Percentiles rank a stretch among this genome's conserved stretches.
phyloP scores from a whole-genome alignment of 2,113 vertebrate species.

The Oryzias melastigma region DNA sequence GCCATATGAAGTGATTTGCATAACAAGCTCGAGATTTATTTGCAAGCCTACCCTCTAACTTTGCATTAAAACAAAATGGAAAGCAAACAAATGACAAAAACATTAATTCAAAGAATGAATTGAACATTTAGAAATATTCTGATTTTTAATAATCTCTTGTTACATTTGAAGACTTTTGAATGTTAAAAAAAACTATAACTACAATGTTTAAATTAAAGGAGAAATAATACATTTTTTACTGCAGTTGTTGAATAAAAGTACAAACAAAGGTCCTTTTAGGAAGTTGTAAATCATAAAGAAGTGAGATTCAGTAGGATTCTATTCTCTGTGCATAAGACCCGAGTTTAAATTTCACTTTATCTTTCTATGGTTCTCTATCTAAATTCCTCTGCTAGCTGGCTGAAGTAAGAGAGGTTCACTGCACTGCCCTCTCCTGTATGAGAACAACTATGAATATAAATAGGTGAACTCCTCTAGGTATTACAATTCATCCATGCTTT shows the following conservation, averaged over 20 bases:
- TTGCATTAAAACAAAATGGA: constrained; percentile 55
- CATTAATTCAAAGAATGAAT: not conserved
- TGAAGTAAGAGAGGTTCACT: constrained; percentile 58
- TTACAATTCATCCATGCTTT: constrained; percentile 53
- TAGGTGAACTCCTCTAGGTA: constrained; percentile 59
- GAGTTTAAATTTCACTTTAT: constrained; percentile 68
- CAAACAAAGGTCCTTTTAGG: constrained; percentile 40
- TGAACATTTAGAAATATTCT: not conserved
- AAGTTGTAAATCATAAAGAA: constrained; percentile 45
- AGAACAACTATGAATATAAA: constrained; percentile 70
- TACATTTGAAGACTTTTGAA: not conserved
- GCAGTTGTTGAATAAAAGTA: constrained; percentile 36
- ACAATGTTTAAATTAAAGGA: constrained; percentile 37
- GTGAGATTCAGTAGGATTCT: constrained; percentile 61
- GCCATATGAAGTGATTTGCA: constrained; percentile 54
- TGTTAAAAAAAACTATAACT: constrained; percentile 31
- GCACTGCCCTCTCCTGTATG: constrained; percentile 62
- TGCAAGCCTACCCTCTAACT: constrained; percentile 52
- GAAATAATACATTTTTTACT: constrained; percentile 47
- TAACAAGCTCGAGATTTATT: constrained; percentile 50
- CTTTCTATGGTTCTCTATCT: constrained; percentile 45
- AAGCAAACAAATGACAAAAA: constrained; percentile 28
- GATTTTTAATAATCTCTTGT: not conserved
- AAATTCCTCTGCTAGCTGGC: constrained; percentile 54
- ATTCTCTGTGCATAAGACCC: constrained; percentile 47